Evolutionary conservation across 1,140 invertebrate species (phyloP).

Genomic region (Procambarus virginalis): DNA sequence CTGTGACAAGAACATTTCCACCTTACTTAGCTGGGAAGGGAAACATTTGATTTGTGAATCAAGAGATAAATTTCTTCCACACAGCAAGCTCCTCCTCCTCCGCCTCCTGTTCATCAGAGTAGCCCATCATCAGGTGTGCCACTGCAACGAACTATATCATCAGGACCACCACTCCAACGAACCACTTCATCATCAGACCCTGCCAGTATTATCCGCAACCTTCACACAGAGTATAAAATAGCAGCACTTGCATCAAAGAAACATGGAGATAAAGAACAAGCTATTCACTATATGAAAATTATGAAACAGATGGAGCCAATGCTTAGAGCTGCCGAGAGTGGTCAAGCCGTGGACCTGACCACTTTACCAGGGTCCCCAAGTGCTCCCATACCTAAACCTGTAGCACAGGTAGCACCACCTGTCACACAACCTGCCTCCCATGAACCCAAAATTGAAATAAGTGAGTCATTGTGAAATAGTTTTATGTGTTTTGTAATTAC

Average conservation of each 20-base stretch:
- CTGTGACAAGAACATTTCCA: too few relatives aligned
- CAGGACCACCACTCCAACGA: neutral
- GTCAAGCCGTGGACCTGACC: constrained; percentile 86
- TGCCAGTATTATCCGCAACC: constrained; percentile 30
- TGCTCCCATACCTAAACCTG: neutral
- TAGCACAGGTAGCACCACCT: neutral
- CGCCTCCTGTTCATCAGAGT: neutral
- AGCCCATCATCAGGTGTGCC: neutral
- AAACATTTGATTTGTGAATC: neutral
- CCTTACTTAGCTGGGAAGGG: neutral
- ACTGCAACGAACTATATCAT: neutral
- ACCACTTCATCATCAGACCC: constrained; percentile 35
- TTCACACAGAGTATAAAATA: constrained; percentile 86
- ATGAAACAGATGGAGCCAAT: constrained; percentile 92
- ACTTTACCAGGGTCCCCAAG: constrained; percentile 86
- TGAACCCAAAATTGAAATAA: neutral
- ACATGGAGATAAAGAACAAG: constrained; percentile 82
- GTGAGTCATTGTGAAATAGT: neutral
- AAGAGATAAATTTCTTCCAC: neutral
- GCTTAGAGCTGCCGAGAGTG: constrained; percentile 83
- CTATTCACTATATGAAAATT: constrained; percentile 85
- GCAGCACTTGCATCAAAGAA: constrained; percentile 91
- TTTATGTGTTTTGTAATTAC: too few relatives aligned
- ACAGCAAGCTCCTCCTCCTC: too few relatives aligned
- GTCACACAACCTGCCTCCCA: neutral